Evolutionary conservation across 2,797 vertebrate species (phyloP), one percentile per base, ranked within the genome.

Genomic region (Choloepus didactylus): DNA sequence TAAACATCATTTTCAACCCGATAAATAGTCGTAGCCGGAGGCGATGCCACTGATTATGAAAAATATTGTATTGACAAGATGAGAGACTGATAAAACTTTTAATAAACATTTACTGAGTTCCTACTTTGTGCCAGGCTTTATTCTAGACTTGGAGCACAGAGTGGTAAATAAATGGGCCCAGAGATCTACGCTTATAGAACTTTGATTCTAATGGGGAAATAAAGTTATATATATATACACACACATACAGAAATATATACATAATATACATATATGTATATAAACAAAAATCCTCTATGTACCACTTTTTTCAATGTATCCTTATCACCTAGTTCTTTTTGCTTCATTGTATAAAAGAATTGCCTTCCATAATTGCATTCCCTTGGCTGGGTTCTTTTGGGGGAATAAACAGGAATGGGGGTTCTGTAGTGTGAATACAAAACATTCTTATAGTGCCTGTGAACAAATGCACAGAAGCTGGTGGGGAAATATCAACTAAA

Each of bases 221-320:
- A 21, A 62, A 72, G 29, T 86, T 67, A 72, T 3, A 12, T 49
- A 7, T 49, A 49, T 49, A 49, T 49, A 49, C 11, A 7, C 11
- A 49, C 11, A 49, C 6, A 7, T 49, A 49, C 70, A 46, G 31
- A 49, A 14, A 16, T 15, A 35, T 35, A 35, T 35, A 35, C 35
- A 35, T 35, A 35, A 35, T 35, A 35, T 35, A 49, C 3, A 76
- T 49, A 76, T 14, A 93, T 89, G 56, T 56, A 88, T 64, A 62
- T 60, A 82, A 86, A 91, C 91, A 19, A 79, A 94, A 93, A 64
- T 75, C 27, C 59, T 90, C 31, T 87, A 29, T 69, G 75, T 72
- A 41, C 9, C 11, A 56, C 35, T 35, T 35, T 56, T 91, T 19
- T 5, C 23, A 60, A 15, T 54, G 15, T 35, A 92, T 29, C 1